These are phyloP conservation scores for Ctenomys sociabilis DNA, from an alignment of 2,113 vertebrate species.

Conservation along the genomic window DNA sequence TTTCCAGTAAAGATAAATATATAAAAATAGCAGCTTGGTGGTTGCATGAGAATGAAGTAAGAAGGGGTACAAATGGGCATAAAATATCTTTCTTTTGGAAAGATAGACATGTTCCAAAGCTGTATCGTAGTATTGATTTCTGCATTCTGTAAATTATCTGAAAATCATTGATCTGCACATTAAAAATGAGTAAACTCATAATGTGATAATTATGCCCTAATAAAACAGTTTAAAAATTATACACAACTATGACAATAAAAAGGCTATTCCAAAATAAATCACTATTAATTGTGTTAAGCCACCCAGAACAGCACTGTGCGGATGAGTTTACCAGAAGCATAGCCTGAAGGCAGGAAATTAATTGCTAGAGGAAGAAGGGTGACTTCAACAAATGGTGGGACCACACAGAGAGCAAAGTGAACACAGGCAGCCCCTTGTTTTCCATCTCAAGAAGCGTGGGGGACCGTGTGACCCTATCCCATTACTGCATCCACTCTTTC, in stretches of 20 bases:
- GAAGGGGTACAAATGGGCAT: neutral
- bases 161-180: constrained; percentile 53
- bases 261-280: constrained; percentile 56
- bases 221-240: constrained; percentile 56
- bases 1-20: constrained; percentile 50
- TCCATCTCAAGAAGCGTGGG: neutral
- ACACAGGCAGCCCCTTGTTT: neutral
- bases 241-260: constrained; percentile 45
- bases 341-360: constrained; percentile 50
- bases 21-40: constrained; percentile 38
- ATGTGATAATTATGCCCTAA: constrained; percentile 51
- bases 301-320: constrained; percentile 11
- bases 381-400: constrained; percentile 31
- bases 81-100: neutral
- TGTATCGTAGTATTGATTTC: constrained; percentile 12
- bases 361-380: constrained; percentile 17
- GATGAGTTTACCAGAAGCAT: constrained; percentile 25
- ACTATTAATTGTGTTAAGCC: constrained; percentile 48
- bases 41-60: neutral
- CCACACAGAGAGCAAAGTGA: neutral
- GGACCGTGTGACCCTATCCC: neutral
- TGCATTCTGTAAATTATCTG: neutral
- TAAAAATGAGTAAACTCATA: constrained; percentile 33
- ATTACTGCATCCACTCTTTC: neutral
- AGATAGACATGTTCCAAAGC: constrained; percentile 54